These are phyloP conservation scores for Chrysolophus pictus DNA, from an alignment of 2,797 vertebrate species.

Conservation along the genomic window DNA sequence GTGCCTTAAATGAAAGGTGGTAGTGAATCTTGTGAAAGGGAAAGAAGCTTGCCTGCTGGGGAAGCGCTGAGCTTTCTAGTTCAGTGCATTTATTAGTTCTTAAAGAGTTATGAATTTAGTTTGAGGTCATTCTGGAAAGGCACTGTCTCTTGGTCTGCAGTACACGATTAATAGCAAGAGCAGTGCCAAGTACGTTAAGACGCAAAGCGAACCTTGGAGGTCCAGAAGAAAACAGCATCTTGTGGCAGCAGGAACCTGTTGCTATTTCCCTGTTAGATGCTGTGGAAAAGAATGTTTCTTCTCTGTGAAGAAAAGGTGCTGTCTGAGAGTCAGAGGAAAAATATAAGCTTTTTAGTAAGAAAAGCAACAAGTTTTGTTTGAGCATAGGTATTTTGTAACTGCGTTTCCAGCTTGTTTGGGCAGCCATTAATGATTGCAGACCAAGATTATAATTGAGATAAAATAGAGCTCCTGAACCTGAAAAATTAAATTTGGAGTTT, in stretches of 20 bases:
- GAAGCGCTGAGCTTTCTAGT: not conserved
- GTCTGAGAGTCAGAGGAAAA: not conserved
- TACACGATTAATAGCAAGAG: not conserved
- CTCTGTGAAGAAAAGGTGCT: not conserved
- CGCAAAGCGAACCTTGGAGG: constrained; percentile 1
- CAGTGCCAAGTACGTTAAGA: not conserved
- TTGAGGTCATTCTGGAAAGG: constrained; percentile 21
- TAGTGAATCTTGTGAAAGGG: not conserved
- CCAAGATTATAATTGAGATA: not conserved
- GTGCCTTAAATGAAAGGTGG: constrained; percentile 4
- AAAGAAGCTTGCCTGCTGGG: not conserved
- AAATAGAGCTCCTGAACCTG: not conserved
- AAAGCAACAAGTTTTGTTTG: not conserved
- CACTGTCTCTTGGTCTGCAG: constrained; percentile 2
- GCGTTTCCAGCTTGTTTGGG: not conserved
- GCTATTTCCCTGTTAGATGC: not conserved
- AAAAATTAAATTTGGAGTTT: not conserved
- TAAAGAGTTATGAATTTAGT: constrained; percentile 51
- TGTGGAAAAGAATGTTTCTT: not conserved
- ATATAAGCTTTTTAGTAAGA: not conserved
- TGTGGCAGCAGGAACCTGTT: not conserved
- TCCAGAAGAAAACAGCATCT: not conserved
- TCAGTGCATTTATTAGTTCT: constrained; percentile 21
- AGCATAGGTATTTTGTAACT: not conserved
- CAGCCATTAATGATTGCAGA: not conserved